Evolutionary conservation across 2,797 vertebrate genomes (phyloP).

Genomic region (Enteromius anoplus): DNA sequence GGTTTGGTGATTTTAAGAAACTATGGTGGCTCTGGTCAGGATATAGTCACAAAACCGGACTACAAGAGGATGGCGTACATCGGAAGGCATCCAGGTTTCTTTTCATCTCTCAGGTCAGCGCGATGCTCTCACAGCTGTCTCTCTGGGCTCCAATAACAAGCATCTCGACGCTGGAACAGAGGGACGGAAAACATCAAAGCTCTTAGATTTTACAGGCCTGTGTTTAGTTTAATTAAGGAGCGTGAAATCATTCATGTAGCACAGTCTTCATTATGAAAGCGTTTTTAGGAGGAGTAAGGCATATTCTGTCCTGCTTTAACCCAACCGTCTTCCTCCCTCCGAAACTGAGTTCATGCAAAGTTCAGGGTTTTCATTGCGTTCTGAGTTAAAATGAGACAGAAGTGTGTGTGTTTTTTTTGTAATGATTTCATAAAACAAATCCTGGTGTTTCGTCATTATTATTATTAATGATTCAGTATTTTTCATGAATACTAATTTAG

Average conservation of each 20-base stretch:
- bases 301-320: background rate
- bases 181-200: conserved; percentile 42
- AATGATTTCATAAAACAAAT: background rate
- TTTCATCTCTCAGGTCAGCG: conserved; percentile 39
- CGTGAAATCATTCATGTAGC: conserved; percentile 37
- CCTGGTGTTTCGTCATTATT: background rate
- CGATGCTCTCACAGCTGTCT: conserved; percentile 37
- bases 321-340: background rate
- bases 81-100: conserved; percentile 36
- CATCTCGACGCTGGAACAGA: conserved; percentile 23
- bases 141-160: conserved; percentile 30
- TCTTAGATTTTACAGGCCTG: conserved; percentile 13
- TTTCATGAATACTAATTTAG: background rate
- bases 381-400: background rate
- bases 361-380: background rate
- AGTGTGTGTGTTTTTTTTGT: background rate
- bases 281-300: conserved; percentile 14
- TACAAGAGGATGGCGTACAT: conserved; percentile 13
- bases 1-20: conserved; percentile 15
- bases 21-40: conserved; percentile 2
- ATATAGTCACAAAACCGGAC: background rate
- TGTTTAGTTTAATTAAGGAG: conserved; percentile 42
- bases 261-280: conserved; percentile 40
- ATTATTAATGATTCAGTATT: background rate
- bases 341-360: conserved; percentile 19